A percentile compares a stretch with the other conserved stretches of the same genome.
phyloP scores from a whole-genome alignment of 2,797 vertebrate genomes.

The Schizopygopsis malacanthus region DNA sequence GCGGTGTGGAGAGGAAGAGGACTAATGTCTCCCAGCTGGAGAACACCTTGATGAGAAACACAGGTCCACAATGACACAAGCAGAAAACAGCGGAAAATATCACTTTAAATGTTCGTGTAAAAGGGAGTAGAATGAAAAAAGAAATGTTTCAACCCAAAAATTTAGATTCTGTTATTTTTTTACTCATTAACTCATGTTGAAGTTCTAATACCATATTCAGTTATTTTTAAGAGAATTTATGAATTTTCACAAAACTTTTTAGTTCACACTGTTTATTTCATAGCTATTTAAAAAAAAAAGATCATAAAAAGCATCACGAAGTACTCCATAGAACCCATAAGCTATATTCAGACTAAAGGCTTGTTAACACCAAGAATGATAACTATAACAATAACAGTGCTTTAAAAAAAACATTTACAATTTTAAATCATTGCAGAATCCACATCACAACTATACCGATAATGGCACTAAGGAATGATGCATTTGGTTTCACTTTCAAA shows the following conservation, averaged over 20 bases:
- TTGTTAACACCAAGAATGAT: no score
- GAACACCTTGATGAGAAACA: slow-evolving; percentile 72
- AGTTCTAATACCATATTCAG: background rate
- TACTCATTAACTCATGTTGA: background rate
- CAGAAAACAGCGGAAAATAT: slow-evolving; percentile 1
- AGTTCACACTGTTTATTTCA: background rate
- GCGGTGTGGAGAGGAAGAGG: slow-evolving; percentile 61
- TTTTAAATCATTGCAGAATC: no score
- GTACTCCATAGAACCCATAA: background rate
- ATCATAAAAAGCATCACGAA: no score
- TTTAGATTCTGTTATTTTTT: background rate
- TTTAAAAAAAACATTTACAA: no score
- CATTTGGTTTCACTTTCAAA: no score
- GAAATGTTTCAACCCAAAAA: background rate
- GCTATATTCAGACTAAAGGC: background rate
- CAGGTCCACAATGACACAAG: slow-evolving; percentile 32
- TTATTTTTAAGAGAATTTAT: background rate
- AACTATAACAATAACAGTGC: no score
- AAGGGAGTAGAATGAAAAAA: background rate
- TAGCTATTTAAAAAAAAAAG: background rate
- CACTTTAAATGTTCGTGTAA: slow-evolving; percentile 4
- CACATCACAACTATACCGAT: no score
- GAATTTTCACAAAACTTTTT: background rate
- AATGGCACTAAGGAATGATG: no score
- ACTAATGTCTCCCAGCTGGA: slow-evolving; percentile 80